Conservation (phyloP, 2,113 vertebrate genomes). For the Etia nguti region DNA sequence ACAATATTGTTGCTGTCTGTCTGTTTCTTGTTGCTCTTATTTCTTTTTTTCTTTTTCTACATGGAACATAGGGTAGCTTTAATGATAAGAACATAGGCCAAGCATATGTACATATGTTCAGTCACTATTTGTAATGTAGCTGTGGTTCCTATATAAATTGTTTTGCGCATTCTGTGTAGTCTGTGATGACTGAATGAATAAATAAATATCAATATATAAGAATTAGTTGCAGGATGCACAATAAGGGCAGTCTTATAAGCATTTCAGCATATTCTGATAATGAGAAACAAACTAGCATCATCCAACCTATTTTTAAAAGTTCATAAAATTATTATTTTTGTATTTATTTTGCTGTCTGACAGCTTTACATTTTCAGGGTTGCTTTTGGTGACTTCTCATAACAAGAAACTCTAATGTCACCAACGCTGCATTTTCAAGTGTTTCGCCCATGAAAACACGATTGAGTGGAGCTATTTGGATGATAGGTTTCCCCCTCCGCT, state of each 20-base stretch:
- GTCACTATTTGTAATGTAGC: too few relatives aligned
- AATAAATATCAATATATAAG: background rate
- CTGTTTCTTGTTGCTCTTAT: background rate
- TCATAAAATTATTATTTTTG: background rate
- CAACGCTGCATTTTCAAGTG: slow-evolving; percentile 21
- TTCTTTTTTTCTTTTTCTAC: background rate
- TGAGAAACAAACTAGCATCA: background rate
- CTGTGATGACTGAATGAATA: background rate
- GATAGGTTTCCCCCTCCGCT: slow-evolving; percentile 26
- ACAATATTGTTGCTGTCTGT: background rate
- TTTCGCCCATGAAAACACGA: slow-evolving; percentile 25
- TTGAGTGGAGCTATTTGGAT: slow-evolving; percentile 37
- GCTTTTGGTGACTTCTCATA: background rate
- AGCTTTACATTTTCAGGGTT: background rate
- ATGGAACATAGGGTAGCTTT: background rate
- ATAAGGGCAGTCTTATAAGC: background rate
- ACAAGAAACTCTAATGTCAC: slow-evolving; percentile 4
- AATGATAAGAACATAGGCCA: background rate
- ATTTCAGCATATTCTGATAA: background rate
- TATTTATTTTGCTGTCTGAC: background rate
- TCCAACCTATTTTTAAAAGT: background rate
- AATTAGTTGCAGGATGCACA: background rate
- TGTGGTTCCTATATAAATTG: background rate
- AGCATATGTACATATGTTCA: background rate
- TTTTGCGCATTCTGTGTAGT: background rate